Evolutionary conservation across 2,888 invertebrate species (phyloP), one percentile per base, ranked within the genome.

Genomic region (Microplitis deprimator): DNA sequence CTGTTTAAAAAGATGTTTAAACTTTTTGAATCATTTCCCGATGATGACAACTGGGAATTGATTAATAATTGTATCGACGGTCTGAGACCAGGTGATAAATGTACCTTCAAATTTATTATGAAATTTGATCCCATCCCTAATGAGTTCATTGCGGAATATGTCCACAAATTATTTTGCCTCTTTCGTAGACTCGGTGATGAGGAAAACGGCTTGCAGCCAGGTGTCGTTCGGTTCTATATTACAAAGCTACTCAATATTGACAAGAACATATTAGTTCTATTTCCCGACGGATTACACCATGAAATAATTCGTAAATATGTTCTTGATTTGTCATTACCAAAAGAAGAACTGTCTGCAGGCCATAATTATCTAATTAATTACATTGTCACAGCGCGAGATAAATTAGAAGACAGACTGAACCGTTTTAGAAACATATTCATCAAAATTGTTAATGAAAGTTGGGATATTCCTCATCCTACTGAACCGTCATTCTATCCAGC

Each of bases 301-400:
- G 6, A 70, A 0, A 73, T 88, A 1, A 13, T 88, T 0, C 62
- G 65, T 2, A 85, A 78, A 50, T 88, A 82, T 75, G 79, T 87
- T 6, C 80, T 82, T 67, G 65, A 83, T 39, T 4, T 73, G 8
- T 64, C 68, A 13, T 3, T 59, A 16, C 61, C 62, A 10, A 20
- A 68, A 10, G 7, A 39, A 8, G 8, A 64, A 16, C 62, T 8
- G 4, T 0, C 1, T 1, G 13, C n/a, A 8, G 38, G 41, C 5
- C 59, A 20, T 39, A 4, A 7, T 17, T 77, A 79, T 17, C 74
- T 73, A n/a, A 1, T 79, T 0, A 1, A 70, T 8, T 80, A 76
- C n/a, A 41, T 79, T 39, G 3, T 64, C 13, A 60, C 40, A 0
- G 39, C 67, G 0, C 41, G 29, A 6, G 72, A 77, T 0, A 79